phyloP scores from a whole-genome alignment of 2,888 invertebrate genomes.

The Piscicola geometra region DNA sequence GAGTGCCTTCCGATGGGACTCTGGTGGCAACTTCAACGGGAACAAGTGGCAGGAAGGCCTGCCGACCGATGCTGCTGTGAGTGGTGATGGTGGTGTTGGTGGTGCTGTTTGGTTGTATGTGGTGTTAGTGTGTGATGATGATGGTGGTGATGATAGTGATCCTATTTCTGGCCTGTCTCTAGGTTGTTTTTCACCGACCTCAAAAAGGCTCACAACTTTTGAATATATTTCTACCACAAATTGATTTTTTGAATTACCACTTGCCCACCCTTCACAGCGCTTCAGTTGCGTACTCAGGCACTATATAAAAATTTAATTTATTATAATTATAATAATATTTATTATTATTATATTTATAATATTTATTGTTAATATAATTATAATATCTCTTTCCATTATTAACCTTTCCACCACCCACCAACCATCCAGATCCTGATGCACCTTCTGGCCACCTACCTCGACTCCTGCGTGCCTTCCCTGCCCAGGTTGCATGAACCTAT shows the following conservation, averaged over 20 bases:
- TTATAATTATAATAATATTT: constrained; percentile 21
- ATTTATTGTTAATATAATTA: background rate
- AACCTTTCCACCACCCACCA: constrained; percentile 9
- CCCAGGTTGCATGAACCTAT: no score
- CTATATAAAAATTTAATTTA: no score
- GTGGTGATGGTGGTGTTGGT: no score
- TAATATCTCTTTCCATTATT: no score
- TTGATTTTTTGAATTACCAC: no score
- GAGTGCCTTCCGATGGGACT: constrained; percentile 81
- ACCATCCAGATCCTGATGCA: constrained; percentile 71
- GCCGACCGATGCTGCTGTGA: constrained; percentile 73
- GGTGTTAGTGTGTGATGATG: background rate
- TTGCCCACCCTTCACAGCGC: background rate
- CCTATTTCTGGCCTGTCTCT: no score
- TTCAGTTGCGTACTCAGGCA: no score
- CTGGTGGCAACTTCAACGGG: constrained; percentile 69
- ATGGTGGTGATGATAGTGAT: no score
- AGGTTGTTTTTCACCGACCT: no score
- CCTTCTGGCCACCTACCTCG: constrained; percentile 77
- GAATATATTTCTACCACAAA: no score
- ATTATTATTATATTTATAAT: no score
- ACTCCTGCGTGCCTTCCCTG: constrained; percentile 66
- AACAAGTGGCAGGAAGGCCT: constrained; percentile 75
- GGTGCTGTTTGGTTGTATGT: background rate
- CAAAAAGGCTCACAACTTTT: no score